Conservation (phyloP, 2,888 invertebrate genomes). For the Drosophila formosana region DNA sequence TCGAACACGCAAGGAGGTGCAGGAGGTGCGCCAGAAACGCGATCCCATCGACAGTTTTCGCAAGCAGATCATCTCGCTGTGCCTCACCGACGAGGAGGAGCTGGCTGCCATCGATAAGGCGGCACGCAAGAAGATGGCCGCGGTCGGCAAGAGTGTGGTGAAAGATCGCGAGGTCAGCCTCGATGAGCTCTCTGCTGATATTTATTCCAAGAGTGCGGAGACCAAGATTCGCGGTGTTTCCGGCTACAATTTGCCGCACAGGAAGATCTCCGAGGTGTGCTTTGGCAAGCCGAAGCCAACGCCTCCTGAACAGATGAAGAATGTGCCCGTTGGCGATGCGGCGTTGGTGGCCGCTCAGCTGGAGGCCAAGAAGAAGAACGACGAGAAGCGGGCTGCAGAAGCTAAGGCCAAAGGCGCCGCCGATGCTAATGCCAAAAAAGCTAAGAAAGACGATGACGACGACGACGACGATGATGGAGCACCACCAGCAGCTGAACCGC, state of each 20-base stretch:
- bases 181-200: constrained; percentile 91
- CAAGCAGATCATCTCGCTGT: constrained; percentile 89
- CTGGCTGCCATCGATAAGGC: constrained; percentile 48
- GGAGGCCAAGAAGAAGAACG: constrained; percentile 18
- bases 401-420: background rate
- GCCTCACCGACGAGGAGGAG: constrained; percentile 87
- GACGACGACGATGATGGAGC: background rate
- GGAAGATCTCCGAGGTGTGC: constrained; percentile 52
- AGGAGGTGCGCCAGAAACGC: constrained; percentile 95
- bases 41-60: constrained; percentile 98
- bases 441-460: background rate
- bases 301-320: constrained; percentile 43
- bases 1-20: constrained; percentile 96
- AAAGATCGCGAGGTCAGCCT: constrained; percentile 90
- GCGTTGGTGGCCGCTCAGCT: constrained; percentile 10
- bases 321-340: constrained; percentile 63
- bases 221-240: constrained; percentile 87
- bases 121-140: constrained; percentile 91
- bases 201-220: constrained; percentile 89
- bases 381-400: constrained; percentile 8
- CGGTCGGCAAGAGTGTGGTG: constrained; percentile 90
- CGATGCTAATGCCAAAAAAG: constrained; percentile 3
- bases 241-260: constrained; percentile 49
- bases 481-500: background rate
- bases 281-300: constrained; percentile 60